Conservation (phyloP, 2,888 invertebrate species). For the Anorthoa munda region DNA sequence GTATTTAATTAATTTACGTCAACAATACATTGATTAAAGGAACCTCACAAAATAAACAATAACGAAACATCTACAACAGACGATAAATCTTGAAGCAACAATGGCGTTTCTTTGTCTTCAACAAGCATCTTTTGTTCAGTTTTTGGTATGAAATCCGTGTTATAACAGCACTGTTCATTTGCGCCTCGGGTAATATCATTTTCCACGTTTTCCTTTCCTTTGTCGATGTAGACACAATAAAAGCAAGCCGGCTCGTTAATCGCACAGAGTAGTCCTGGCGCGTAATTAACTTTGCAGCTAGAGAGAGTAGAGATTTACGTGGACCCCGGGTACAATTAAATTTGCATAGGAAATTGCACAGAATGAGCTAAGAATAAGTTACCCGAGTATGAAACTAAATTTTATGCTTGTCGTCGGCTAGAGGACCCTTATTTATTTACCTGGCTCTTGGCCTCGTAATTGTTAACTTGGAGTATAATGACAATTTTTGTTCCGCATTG, state of each 20-base stretch:
- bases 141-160: constrained; percentile 53
- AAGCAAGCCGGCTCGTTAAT: constrained; percentile 87
- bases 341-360: constrained; percentile 91
- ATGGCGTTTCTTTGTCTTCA: constrained; percentile 43
- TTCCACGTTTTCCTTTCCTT: constrained; percentile 78
- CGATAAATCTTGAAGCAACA: constrained; percentile 41
- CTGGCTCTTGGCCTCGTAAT: constrained; percentile 64
- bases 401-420: constrained; percentile 79
- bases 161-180: constrained; percentile 65
- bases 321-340: constrained; percentile 90
- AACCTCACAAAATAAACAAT: constrained; percentile 27
- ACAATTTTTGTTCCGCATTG: constrained; percentile 3
- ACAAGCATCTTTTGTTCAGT: constrained; percentile 51
- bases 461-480: constrained; percentile 12
- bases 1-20: constrained; percentile 36
- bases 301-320: constrained; percentile 89
- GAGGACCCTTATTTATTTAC: constrained; percentile 63
- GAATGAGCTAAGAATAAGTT: constrained; percentile 89
- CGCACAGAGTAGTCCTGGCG: constrained; percentile 82
- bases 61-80: constrained; percentile 21
- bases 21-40: constrained; percentile 38
- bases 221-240: constrained; percentile 88
- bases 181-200: constrained; percentile 78
- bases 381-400: constrained; percentile 82
- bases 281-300: constrained; percentile 89